phyloP scores from a whole-genome alignment of 2,888 invertebrate genomes.

The Lasioglossum calceatum region DNA sequence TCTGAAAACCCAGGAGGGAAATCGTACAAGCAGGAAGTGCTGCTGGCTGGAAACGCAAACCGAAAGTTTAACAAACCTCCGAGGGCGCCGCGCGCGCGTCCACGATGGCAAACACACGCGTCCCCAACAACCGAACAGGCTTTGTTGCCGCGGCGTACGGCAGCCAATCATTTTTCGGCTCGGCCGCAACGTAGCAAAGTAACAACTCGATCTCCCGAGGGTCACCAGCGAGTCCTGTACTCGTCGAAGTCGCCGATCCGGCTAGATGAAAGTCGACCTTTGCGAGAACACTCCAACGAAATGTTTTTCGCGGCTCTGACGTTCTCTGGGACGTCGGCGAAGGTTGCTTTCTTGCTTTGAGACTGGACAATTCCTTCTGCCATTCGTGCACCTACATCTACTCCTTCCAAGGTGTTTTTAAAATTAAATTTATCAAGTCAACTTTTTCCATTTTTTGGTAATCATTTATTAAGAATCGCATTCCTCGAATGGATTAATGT shows the following conservation, averaged over 20 bases:
- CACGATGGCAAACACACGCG: constrained; percentile 13
- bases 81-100: constrained; percentile 20
- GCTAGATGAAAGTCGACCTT: too few relatives aligned
- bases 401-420: background rate
- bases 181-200: background rate
- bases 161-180: constrained; percentile 5
- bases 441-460: background rate
- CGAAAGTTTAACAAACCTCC: constrained; percentile 49
- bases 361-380: background rate
- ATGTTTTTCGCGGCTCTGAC: background rate
- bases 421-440: background rate
- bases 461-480: background rate
- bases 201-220: constrained; percentile 4
- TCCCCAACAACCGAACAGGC: background rate
- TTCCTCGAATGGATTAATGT: too few relatives aligned
- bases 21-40: constrained; percentile 43
- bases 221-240: background rate
- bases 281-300: background rate
- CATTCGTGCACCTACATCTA: background rate
- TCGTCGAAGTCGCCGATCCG: background rate
- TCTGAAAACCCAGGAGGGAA: constrained; percentile 35
- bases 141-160: background rate
- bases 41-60: constrained; percentile 39
- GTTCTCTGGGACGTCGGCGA: background rate
- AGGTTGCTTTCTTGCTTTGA: background rate